phyloP scores from a whole-genome alignment of 1,140 invertebrate genomes.

The Venturia canescens region DNA sequence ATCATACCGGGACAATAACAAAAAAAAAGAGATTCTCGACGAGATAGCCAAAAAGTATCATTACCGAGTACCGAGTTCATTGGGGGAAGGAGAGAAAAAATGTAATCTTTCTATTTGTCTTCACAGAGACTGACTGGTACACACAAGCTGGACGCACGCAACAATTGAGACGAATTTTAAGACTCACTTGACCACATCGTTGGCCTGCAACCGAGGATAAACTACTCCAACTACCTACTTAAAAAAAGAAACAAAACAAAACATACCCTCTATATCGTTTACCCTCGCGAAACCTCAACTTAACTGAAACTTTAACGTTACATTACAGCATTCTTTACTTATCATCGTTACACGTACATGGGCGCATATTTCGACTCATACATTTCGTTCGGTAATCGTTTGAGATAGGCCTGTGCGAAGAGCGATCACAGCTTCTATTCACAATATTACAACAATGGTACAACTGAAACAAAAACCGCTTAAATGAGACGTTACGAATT shows the following conservation, averaged over 20 bases:
- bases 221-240: conserved; percentile 73
- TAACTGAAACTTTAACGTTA: conserved; percentile 73
- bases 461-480: conserved; percentile 23
- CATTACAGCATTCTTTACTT: conserved; percentile 66
- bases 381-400: conserved; percentile 59
- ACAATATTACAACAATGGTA: conserved; percentile 30
- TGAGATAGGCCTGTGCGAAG: conserved; percentile 64
- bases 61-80: not conserved
- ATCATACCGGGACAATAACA: not conserved
- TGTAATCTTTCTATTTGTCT: conserved; percentile 77
- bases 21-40: conserved; percentile 24
- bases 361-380: conserved; percentile 51
- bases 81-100: conserved; percentile 56
- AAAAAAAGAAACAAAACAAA: conserved; percentile 67
- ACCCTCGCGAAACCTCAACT: conserved; percentile 74
- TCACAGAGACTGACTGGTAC: conserved; percentile 78
- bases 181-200: conserved; percentile 77
- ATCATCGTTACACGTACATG: conserved; percentile 65
- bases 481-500: conserved; percentile 1
- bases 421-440: conserved; percentile 47
- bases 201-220: conserved; percentile 76
- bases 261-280: conserved; percentile 61
- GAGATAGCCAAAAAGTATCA: conserved; percentile 23
- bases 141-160: conserved; percentile 78
- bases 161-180: conserved; percentile 78